Evolutionary conservation across 2,888 invertebrate species (phyloP).

Genomic region (Andrena chrysosceles): DNA sequence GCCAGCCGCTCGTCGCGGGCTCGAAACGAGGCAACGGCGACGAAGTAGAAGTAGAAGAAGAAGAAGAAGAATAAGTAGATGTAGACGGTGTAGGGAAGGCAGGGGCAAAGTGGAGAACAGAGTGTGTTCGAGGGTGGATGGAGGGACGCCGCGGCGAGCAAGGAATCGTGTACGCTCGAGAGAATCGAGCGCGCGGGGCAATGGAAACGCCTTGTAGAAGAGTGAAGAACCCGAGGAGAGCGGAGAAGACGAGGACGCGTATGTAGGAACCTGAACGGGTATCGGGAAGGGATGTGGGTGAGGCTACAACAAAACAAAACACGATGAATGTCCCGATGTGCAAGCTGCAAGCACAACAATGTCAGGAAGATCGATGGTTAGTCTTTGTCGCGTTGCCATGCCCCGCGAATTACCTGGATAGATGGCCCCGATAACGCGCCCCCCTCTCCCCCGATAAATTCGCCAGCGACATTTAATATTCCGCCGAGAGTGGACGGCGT

Average conservation of each 20-base stretch:
- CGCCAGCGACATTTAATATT: slow-evolving; percentile 43
- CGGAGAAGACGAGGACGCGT: slow-evolving; percentile 70
- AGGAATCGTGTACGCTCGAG: slow-evolving; percentile 45
- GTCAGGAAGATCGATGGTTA: slow-evolving; percentile 70
- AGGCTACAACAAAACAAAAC: slow-evolving; percentile 85
- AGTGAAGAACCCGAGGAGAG: slow-evolving; percentile 65
- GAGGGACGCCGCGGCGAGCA: slow-evolving; percentile 43
- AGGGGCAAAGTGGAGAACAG: slow-evolving; percentile 25
- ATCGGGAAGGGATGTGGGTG: slow-evolving; percentile 67
- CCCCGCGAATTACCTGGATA: slow-evolving; percentile 63
- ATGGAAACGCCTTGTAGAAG: slow-evolving; percentile 42
- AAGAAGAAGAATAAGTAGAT: slow-evolving; percentile 52
- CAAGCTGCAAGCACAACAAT: slow-evolving; percentile 82
- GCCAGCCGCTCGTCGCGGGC: slow-evolving; percentile 61
- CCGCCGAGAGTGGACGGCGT: background rate
- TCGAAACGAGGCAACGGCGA: slow-evolving; percentile 67
- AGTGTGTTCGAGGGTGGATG: slow-evolving; percentile 42
- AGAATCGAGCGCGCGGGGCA: slow-evolving; percentile 42
- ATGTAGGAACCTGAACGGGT: slow-evolving; percentile 67
- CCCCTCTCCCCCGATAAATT: slow-evolving; percentile 16
- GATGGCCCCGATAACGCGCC: slow-evolving; percentile 41
- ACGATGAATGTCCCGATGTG: slow-evolving; percentile 85
- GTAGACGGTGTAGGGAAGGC: slow-evolving; percentile 51
- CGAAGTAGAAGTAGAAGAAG: slow-evolving; percentile 55
- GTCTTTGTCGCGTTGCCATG: slow-evolving; percentile 58